Percentiles rank a stretch among this genome's conserved stretches.
Conservation (phyloP, 2,113 vertebrate genomes). For the Myanophis thanlyinensis region DNA sequence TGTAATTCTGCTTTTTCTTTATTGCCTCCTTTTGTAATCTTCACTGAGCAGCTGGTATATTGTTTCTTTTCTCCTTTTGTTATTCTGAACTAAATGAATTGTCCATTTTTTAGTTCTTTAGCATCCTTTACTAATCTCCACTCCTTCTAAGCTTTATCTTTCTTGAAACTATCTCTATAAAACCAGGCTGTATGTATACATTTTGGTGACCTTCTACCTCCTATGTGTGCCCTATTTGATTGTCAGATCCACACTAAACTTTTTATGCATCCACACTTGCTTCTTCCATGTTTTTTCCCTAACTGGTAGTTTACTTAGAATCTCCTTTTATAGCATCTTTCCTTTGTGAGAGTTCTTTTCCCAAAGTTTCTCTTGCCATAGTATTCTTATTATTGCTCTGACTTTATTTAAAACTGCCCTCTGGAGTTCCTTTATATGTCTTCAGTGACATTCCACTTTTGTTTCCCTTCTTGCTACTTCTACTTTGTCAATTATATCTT, state of each 20-base stretch:
- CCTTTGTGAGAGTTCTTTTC: not conserved
- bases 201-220: not conserved
- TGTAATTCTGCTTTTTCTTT: not conserved
- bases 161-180: not conserved
- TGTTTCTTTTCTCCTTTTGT: not conserved
- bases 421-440: not conserved
- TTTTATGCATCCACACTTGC: not conserved
- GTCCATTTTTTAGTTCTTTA: not conserved
- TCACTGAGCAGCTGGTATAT: not conserved
- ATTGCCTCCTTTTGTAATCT: not conserved
- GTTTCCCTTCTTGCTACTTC: not conserved
- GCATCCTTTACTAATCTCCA: not conserved
- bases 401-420: not conserved
- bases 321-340: not conserved
- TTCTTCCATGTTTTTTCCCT: not conserved
- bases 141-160: not conserved
- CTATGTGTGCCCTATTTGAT: not conserved
- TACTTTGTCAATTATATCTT: not conserved
- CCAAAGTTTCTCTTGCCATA: not conserved
- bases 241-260: not conserved
- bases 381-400: not conserved
- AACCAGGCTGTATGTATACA: not conserved
- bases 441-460: not conserved
- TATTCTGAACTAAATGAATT: not conserved
- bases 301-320: not conserved